These are phyloP conservation scores for Noctua fimbriata DNA, from an alignment of 2,888 invertebrate species.

Conservation along the genomic window DNA sequence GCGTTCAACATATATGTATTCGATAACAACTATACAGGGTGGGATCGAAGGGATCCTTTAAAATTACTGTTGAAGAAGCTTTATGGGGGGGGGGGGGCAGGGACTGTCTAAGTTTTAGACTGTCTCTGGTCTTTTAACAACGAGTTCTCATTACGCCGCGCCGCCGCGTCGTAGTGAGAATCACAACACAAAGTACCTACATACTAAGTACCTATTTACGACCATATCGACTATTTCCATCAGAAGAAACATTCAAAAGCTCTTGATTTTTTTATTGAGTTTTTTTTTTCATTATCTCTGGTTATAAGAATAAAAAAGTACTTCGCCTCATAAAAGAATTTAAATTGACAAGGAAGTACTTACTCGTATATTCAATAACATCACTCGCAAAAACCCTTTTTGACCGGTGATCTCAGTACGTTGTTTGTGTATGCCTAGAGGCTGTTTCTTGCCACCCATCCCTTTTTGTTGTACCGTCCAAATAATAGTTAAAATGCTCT, in stretches of 20 bases:
- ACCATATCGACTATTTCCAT: neutral
- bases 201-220: neutral
- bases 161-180: neutral
- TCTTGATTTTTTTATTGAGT: neutral
- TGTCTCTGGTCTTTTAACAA: too few relatives aligned
- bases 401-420: neutral
- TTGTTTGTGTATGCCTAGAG: neutral
- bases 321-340: neutral
- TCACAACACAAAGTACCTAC: neutral
- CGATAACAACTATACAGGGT: too few relatives aligned
- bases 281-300: too few relatives aligned
- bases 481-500: slow-evolving; percentile 5
- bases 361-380: neutral
- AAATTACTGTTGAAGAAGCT: too few relatives aligned
- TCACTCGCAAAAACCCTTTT: neutral
- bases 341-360: neutral
- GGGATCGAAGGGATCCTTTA: too few relatives aligned
- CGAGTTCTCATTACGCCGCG: neutral
- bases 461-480: slow-evolving; percentile 4
- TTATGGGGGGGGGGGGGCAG: too few relatives aligned
- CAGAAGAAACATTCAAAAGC: neutral
- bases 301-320: neutral
- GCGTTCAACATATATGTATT: too few relatives aligned
- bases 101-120: too few relatives aligned
- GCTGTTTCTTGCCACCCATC: neutral